A percentile compares a stretch with the other conserved stretches of the same genome.
Conservation (phyloP, 2,888 invertebrate genomes). For the Plemyria rubiginata region DNA sequence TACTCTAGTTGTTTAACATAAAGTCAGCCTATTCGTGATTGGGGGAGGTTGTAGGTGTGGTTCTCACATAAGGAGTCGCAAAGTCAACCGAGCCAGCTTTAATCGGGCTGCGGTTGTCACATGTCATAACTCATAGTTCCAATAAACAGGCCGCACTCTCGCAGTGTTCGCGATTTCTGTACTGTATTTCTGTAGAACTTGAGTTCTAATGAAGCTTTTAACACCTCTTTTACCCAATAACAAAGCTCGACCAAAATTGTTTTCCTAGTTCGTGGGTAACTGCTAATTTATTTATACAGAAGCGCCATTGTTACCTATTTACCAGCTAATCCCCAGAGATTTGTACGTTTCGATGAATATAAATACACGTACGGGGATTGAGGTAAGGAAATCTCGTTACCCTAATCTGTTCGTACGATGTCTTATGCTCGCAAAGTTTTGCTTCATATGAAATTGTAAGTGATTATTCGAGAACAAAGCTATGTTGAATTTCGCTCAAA, state of each 20-base stretch:
- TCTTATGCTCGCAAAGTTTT: slow-evolving; percentile 27
- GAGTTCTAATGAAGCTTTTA: not conserved
- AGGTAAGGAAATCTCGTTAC: slow-evolving; percentile 35
- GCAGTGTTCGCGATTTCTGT: not conserved
- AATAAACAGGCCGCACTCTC: not conserved
- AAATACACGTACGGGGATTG: slow-evolving; percentile 30
- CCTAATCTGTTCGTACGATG: slow-evolving; percentile 29
- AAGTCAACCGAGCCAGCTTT: not conserved
- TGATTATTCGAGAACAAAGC: slow-evolving; percentile 26
- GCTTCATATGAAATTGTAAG: slow-evolving; percentile 25
- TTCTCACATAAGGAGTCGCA: not conserved
- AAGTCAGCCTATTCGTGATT: not conserved
- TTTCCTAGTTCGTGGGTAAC: slow-evolving; percentile 14
- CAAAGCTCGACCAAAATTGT: not conserved
- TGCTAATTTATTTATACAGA: slow-evolving; percentile 22
- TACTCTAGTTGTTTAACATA: no score
- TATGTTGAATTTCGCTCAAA: slow-evolving; percentile 5
- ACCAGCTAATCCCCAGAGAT: slow-evolving; percentile 31
- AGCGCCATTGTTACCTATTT: slow-evolving; percentile 31
- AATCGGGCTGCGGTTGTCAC: not conserved
- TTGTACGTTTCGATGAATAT: slow-evolving; percentile 35
- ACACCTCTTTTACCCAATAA: not conserved
- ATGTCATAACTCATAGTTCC: slow-evolving; percentile 1
- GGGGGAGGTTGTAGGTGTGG: not conserved
- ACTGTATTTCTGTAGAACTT: no score